A percentile compares a stretch with the other conserved stretches of the same genome.
Evolutionary conservation across 2,797 vertebrate genomes (phyloP).

Genomic region (Gobio occitaniae): DNA sequence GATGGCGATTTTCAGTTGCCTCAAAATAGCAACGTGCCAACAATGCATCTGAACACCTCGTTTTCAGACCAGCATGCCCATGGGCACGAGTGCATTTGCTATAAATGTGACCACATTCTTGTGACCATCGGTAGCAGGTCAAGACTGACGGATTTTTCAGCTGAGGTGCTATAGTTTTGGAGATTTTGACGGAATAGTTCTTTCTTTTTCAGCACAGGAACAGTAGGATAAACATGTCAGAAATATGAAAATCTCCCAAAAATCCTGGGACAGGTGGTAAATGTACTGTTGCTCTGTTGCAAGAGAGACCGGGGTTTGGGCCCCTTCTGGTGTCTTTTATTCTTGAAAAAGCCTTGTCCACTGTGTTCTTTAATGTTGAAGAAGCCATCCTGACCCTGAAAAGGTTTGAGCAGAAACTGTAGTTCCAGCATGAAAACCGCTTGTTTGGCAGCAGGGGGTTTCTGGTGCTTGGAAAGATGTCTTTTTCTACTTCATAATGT

Average conservation of each 20-base stretch:
- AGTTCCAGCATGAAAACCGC: neutral
- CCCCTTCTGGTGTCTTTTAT: neutral
- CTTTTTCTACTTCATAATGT: neutral
- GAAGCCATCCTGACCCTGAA: neutral
- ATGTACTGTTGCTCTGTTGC: neutral
- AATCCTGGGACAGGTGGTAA: neutral
- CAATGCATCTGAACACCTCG: too few species aligned
- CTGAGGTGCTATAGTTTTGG: neutral
- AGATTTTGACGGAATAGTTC: neutral
- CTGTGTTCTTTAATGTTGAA: neutral
- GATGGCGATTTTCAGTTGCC: too few species aligned
- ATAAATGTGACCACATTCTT: neutral
- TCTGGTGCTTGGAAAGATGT: neutral
- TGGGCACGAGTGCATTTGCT: too few species aligned
- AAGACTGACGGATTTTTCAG: neutral
- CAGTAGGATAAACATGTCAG: neutral
- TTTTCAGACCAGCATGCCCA: too few species aligned
- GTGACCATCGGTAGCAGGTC: neutral
- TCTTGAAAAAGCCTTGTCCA: neutral
- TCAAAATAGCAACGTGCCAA: too few species aligned
- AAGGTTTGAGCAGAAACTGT: slow-evolving; percentile 4
- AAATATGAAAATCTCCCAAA: neutral
- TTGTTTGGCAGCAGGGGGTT: slow-evolving; percentile 28
- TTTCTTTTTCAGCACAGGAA: neutral
- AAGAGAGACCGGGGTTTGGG: neutral